Evolutionary conservation across 2,797 vertebrate species (phyloP).

Genomic region (Diceros bicornis): DNA sequence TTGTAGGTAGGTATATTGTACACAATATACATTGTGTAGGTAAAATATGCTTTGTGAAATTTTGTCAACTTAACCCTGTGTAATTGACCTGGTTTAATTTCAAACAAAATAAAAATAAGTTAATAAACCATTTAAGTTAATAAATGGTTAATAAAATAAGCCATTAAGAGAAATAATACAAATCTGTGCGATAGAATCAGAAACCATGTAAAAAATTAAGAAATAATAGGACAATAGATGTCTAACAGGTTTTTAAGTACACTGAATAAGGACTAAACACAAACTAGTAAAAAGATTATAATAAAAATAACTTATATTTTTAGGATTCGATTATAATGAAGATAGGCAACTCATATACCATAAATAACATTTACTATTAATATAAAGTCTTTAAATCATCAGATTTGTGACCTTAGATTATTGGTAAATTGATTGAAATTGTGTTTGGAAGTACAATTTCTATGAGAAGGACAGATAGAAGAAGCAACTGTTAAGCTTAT

Average conservation of each 20-base stretch:
- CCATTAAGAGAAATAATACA: not conserved
- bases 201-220: not conserved
- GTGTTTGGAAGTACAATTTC: conserved; percentile 89
- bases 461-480: conserved; percentile 87
- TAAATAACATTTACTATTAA: conserved; percentile 14
- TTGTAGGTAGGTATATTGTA: too few relatives aligned
- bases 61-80: not conserved
- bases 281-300: conserved; percentile 11
- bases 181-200: not conserved
- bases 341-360: not conserved
- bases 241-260: not conserved
- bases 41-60: not conserved
- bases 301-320: not conserved
- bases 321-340: conserved; percentile 20
- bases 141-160: not conserved
- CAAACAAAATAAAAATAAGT: conserved; percentile 35
- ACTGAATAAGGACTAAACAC: not conserved
- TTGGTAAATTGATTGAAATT: conserved; percentile 67
- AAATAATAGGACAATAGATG: not conserved
- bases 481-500: conserved; percentile 87
- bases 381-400: conserved; percentile 13
- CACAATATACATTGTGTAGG: too few relatives aligned
- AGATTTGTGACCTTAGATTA: not conserved
- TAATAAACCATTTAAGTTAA: too few relatives aligned
- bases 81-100: not conserved